Evolutionary conservation across 2,888 invertebrate species (phyloP), one percentile per base, ranked within the genome.

Genomic region (Epiblema foenella): DNA sequence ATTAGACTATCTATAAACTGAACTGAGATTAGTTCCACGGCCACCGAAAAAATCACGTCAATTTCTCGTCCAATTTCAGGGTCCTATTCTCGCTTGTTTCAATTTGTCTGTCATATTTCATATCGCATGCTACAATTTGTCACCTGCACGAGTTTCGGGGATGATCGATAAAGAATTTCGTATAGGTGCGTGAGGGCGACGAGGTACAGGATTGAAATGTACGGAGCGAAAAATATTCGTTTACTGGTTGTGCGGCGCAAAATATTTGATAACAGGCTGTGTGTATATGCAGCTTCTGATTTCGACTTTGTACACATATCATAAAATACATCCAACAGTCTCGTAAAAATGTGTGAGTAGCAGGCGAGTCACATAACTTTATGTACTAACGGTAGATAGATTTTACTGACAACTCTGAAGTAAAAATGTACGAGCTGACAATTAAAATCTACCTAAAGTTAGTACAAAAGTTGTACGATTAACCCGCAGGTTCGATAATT

Each of bases 31-130:
- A 39, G 37, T 11, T 39, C 39, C 39, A 58, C 58, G 39, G 15
- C 57, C n/a, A n/a, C n/a, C 18, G 1, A n/a, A 39, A 60, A 52
- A 69, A 57, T 63, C 63, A 57, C 51, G 37, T 18, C 57, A 51
- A 69, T 69, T 39, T 15, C 20, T 51, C 63, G 39, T 57, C 57
- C 63, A 69, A 69, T 69, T 69, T 51, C 24, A 49, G 63, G 57
- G 69, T 57, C 68, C 68, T 46, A 69, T 69, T 69, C 63, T 57
- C 57, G 63, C 63, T 69, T 58, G 69, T 63, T 69, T 69, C 69
- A 64, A 69, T 69, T 57, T 57, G 62, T 63, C 68, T 64, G 63
- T 63, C 57, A 69, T 69, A 69, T 69, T 63, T 69, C 63, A 69
- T 69, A 63, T 64, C 69, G 49, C 63, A 63, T 49, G 57, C 69